Conservation (phyloP, 2,888 invertebrate genomes). For the Harpagoxenus sublaevis region DNA sequence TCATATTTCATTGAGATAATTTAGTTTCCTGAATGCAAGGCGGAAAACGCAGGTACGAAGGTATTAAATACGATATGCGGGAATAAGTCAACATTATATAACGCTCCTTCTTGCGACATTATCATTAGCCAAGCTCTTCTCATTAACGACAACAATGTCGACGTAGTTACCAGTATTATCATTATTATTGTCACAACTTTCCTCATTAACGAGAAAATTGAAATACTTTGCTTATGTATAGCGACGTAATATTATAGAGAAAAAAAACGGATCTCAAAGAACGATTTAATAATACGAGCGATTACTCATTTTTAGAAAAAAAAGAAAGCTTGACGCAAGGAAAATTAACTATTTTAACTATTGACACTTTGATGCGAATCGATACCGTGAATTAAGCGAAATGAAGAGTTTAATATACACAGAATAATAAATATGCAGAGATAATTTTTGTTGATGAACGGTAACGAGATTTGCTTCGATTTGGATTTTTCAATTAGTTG, state of each 20-base stretch:
- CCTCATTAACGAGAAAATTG: constrained; percentile 54
- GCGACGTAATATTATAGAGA: constrained; percentile 35
- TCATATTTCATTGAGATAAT: constrained; percentile 76
- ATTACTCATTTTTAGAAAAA: not conserved
- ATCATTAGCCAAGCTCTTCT: constrained; percentile 58
- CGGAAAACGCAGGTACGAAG: constrained; percentile 22
- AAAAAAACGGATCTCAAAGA: constrained; percentile 24
- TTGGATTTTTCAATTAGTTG: not conserved
- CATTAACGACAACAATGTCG: constrained; percentile 64
- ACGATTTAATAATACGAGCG: constrained; percentile 19
- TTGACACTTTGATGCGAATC: constrained; percentile 15
- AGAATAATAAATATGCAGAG: too few species aligned
- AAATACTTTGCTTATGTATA: constrained; percentile 50
- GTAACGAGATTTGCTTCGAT: not conserved
- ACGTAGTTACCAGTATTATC: constrained; percentile 60
- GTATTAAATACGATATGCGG: constrained; percentile 27
- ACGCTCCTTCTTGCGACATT: constrained; percentile 56
- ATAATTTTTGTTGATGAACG: not conserved
- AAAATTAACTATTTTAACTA: not conserved
- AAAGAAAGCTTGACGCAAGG: not conserved
- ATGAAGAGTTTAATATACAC: not conserved
- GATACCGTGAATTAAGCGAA: not conserved
- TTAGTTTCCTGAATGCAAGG: constrained; percentile 53
- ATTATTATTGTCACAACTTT: constrained; percentile 58
- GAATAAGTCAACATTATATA: constrained; percentile 57